phyloP scores from a whole-genome alignment of 2,888 invertebrate species.

The Papilio demoleus region DNA sequence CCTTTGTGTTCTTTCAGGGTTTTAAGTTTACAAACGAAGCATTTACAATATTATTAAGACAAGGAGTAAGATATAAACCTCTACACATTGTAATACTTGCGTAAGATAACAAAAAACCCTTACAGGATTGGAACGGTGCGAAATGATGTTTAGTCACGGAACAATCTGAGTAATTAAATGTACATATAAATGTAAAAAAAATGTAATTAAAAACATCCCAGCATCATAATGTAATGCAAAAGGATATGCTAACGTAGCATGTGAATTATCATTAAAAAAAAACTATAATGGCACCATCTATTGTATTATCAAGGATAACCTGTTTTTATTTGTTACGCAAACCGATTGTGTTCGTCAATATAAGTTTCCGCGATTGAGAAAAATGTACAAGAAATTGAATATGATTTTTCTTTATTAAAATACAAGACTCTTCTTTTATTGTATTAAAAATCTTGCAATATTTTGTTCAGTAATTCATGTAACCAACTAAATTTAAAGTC shows the following conservation, averaged over 20 bases:
- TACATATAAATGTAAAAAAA: conserved; percentile 38
- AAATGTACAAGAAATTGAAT: conserved; percentile 42
- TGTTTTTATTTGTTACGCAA: conserved; percentile 69
- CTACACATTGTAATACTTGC: background rate
- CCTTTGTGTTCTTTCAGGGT: too few relatives aligned
- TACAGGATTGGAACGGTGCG: background rate
- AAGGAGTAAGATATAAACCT: too few relatives aligned
- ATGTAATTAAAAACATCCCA: conserved; percentile 47
- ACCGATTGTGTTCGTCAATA: conserved; percentile 55
- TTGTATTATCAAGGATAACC: conserved; percentile 77
- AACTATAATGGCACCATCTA: conserved; percentile 67
- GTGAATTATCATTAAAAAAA: conserved; percentile 72
- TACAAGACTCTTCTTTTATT: too few relatives aligned
- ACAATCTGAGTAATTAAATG: conserved; percentile 35
- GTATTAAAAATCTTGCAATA: too few relatives aligned
- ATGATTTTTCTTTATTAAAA: conserved; percentile 24
- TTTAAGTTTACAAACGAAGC: too few relatives aligned
- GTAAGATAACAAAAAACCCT: conserved; percentile 22
- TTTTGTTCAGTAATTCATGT: too few relatives aligned
- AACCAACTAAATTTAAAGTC: too few relatives aligned
- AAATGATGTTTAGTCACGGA: conserved; percentile 35
- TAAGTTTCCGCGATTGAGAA: conserved; percentile 68
- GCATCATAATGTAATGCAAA: conserved; percentile 54
- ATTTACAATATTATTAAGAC: too few relatives aligned
- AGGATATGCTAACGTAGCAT: conserved; percentile 64